A percentile compares a stretch with the other conserved stretches of the same genome.
Conservation (phyloP, 2,113 vertebrate genomes). For the Atractosteus spatula region DNA sequence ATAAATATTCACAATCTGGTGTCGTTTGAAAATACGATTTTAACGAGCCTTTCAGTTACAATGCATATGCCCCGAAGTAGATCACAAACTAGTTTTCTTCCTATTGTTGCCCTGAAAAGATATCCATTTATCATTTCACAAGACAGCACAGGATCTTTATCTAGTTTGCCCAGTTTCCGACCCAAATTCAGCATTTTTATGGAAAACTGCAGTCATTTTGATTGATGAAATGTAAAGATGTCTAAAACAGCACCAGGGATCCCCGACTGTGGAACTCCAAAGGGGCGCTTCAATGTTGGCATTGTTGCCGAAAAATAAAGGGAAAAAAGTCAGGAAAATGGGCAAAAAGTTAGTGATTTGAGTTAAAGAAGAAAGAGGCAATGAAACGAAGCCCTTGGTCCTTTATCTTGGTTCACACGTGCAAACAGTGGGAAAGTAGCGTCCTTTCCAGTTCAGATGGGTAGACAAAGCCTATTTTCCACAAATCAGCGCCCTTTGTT, state of each 20-base stretch:
- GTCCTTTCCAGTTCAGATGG: slow-evolving; percentile 80
- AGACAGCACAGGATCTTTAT: slow-evolving; percentile 98
- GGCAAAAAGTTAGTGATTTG: slow-evolving; percentile 91
- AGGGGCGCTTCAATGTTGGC: slow-evolving; percentile 95
- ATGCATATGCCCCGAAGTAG: slow-evolving; percentile 7
- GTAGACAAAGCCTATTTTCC: slow-evolving; percentile 74
- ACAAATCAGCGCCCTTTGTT: slow-evolving; percentile 64
- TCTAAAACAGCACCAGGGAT: slow-evolving; percentile 95
- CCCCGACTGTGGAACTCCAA: slow-evolving; percentile 97
- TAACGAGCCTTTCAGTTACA: too few relatives aligned
- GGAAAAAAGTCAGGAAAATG: slow-evolving; percentile 86
- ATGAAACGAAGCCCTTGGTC: slow-evolving; percentile 71
- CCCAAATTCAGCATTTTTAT: slow-evolving; percentile 99
- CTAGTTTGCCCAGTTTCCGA: slow-evolving; percentile 93
- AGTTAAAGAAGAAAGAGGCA: slow-evolving; percentile 54
- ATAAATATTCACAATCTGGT: too few relatives aligned
- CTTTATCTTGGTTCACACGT: slow-evolving; percentile 86
- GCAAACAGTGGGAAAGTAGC: slow-evolving; percentile 84
- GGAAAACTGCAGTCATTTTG: slow-evolving; percentile 99
- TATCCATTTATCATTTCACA: slow-evolving; percentile 98
- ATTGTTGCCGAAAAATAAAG: slow-evolving; percentile 87
- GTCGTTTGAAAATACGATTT: too few relatives aligned
- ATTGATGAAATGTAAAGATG: slow-evolving; percentile 99
- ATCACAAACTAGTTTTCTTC: slow-evolving; percentile 60
- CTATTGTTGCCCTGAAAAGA: slow-evolving; percentile 91